Base-by-base conservation (phyloP, 2,888 invertebrate genomes). In the Octonoba sinensis region DNA sequence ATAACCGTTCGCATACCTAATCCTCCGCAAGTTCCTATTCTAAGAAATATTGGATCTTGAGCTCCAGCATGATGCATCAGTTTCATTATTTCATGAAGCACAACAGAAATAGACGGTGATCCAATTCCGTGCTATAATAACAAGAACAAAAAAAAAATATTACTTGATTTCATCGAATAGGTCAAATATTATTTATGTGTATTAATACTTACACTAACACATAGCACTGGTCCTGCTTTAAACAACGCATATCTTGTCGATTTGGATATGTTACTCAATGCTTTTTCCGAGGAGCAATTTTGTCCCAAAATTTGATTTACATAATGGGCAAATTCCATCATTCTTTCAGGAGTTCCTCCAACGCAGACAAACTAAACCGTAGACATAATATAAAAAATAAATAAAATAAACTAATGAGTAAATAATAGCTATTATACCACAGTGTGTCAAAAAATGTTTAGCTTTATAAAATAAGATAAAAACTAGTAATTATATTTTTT, bases 221-320 rank as follows among this genome's bases (percentile, higher is more conserved):
- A 79, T 6, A 84, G 62, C 22, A 84, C 84, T 22, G 83, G 83
- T 16, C 84, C 84, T 16, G 78, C 83, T 70, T 84, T 84, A 72
- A 65, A 84, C 79, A 84, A 74, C 11, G 83, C 70, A 67, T 83
- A 84, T 0, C 84, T 62, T 36, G 62, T 54, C 1, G 77, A 77
- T 27, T 93, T 94, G 87, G 95, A 95, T 88, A 97, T 95, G 89
- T 97, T 95, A 87, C 93, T 92, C 66, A 96, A 90, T 82, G 93
- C 93, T 22, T 95, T 95, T 71, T 96, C 96, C 79, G 95, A 93
- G 11, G 60, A n/a, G 16, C 56, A 57, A 20, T 18, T 62, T 13
- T 15, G 24, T n/a, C 57, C 57, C 46, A 82, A 27, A 3, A 59
- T 57, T 44, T 57, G 57, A 44, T 22, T 22, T 2, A 82, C 85